phyloP scores from a whole-genome alignment of 2,113 vertebrate genomes.

The Archocentrus centrarchus region DNA sequence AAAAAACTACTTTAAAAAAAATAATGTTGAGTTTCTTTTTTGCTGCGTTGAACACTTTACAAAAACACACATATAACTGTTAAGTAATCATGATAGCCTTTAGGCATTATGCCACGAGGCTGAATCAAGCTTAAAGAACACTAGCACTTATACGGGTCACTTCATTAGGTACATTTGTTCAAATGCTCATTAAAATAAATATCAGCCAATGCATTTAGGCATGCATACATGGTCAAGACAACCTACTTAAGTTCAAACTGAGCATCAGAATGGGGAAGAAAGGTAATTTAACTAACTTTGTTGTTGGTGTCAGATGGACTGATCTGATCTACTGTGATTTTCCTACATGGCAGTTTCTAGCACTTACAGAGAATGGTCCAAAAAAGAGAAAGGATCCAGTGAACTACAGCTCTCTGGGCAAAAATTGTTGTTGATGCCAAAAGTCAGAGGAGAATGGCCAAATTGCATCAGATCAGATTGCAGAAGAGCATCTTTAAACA shows the following conservation, averaged over 20 bases:
- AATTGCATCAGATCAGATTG: no score
- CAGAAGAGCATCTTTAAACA: no score
- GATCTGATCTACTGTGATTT: neutral
- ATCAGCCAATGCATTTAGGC: neutral
- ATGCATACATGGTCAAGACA: neutral
- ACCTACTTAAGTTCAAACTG: neutral
- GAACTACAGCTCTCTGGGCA: no score
- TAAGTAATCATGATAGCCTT: neutral
- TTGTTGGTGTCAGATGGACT: neutral
- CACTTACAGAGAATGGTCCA: no score
- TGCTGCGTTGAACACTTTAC: rapidly evolving
- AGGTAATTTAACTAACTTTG: neutral
- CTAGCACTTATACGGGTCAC: neutral
- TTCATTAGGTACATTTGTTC: neutral
- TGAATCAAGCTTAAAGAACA: neutral
- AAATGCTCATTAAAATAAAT: neutral
- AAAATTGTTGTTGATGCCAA: no score
- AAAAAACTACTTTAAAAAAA: conserved; percentile 69
- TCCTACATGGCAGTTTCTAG: no score
- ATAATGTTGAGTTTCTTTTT: neutral
- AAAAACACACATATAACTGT: neutral
- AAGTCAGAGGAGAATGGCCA: no score
- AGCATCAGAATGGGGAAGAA: neutral
- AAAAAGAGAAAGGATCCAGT: no score
- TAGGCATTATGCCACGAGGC: neutral